Percentiles rank a stretch among this genome's conserved stretches.
Evolutionary conservation across 2,113 vertebrate genomes (phyloP).

Genomic region (Myotis davidii): DNA sequence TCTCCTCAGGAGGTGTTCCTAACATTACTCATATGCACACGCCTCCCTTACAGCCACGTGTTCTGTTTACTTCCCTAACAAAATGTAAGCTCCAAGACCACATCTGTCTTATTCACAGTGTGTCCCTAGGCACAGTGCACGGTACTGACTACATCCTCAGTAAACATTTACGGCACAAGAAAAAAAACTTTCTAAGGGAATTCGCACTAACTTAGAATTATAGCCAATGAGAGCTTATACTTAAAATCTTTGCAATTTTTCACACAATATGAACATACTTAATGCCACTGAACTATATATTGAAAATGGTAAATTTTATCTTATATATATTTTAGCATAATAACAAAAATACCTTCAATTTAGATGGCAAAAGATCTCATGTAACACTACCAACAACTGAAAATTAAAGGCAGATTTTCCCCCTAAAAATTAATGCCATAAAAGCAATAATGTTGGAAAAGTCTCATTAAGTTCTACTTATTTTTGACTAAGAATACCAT

Average conservation of each 20-base stretch:
- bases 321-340: neutral
- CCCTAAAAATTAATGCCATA: constrained; percentile 4
- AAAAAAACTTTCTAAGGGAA: neutral
- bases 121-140: neutral
- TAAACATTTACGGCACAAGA: neutral
- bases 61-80: neutral
- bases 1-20: neutral
- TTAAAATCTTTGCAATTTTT: neutral
- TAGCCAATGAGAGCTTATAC: neutral
- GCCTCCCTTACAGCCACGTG: no score
- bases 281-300: neutral
- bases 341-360: neutral
- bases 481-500: neutral
- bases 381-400: neutral
- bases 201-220: neutral
- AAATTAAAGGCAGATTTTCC: neutral
- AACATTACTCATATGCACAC: neutral
- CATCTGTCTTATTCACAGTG: neutral
- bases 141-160: neutral
- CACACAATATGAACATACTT: neutral
- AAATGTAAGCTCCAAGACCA: neutral
- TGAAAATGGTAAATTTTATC: neutral
- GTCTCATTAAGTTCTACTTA: neutral
- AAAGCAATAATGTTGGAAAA: neutral
- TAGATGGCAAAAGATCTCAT: neutral